Base-by-base conservation (phyloP, 2,797 vertebrate species). In the Gobio occitaniae region DNA sequence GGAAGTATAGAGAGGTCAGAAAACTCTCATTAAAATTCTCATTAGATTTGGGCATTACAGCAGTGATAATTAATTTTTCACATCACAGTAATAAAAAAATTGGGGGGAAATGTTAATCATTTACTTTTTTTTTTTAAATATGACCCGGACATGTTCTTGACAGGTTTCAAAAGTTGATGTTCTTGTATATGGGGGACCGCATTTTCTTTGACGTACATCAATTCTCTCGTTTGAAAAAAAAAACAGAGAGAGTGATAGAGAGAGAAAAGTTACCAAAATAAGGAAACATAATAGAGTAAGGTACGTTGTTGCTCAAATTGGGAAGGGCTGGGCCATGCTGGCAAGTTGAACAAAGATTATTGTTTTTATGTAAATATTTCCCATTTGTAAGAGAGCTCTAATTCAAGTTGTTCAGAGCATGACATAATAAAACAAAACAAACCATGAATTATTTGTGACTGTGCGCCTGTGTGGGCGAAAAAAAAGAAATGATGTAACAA, bases 351-450 rank as follows among this genome's bases (percentile, higher is more conserved):
- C 74, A 78, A 84, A 78, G 65, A 84, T 78, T 69, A 78, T 78
- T 84, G 83, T 84, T 84, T 84, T 78, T 78, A 84, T 84, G 83
- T 84, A 84, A 84, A 84, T 84, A 84, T 84, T 78, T 84, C 74
- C 74, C 74, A 78, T 84, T 84, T 61, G 83, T 84, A 84, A 70
- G 75, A 84, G 83, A 84, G 83, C 75, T 78, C 83, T 84, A 84
- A 84, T 84, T 84, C 83, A 84, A 78, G 74, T 84, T 69, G 83
- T 78, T 86, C 77, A 47, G 72, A 86, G 71, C 80, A 78, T 86
- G 83, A 78, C 83, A 84, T 65, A 77, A 86, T 48, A 86, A 83
- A 52, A 86, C 72, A 83, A 84, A 80, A 79, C 47, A 80, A 82
- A 84, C 77, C 78, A 80, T 75, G 78, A 79, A 80, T 79, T 83